Evolutionary conservation across 2,797 vertebrate species (phyloP).

Genomic region (Meda fulgida): DNA sequence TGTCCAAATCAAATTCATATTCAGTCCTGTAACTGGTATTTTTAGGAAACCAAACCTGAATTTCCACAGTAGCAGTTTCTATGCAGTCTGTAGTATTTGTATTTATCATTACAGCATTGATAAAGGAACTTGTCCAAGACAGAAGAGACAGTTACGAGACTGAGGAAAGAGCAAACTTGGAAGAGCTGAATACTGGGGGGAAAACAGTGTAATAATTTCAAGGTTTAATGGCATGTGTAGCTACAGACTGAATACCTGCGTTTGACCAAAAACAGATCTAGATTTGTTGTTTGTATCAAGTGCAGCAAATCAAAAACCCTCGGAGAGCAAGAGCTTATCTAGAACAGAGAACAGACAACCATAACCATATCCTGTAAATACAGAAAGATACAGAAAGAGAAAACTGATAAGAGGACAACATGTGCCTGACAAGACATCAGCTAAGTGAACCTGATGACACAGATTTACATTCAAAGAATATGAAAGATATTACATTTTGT

Average conservation of each 20-base stretch:
- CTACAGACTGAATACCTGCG: slow-evolving; percentile 54
- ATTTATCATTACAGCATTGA: slow-evolving; percentile 34
- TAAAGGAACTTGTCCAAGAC: slow-evolving; percentile 27
- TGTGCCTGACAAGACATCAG: slow-evolving; percentile 49
- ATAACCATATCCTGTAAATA: slow-evolving; percentile 1
- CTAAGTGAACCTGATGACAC: slow-evolving; percentile 45
- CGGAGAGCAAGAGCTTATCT: slow-evolving; percentile 49
- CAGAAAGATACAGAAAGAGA: not conserved
- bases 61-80: slow-evolving; percentile 42
- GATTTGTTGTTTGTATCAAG: slow-evolving; percentile 57
- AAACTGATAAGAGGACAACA: slow-evolving; percentile 42
- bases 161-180: slow-evolving; percentile 32
- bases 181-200: not conserved
- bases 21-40: slow-evolving; percentile 53
- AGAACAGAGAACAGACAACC: slow-evolving; percentile 2
- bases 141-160: slow-evolving; percentile 36
- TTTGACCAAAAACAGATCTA: slow-evolving; percentile 64
- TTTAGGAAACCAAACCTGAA: slow-evolving; percentile 38
- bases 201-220: slow-evolving; percentile 55
- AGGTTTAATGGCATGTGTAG: slow-evolving; percentile 59
- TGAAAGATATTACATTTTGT: not conserved
- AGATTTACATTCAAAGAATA: not conserved
- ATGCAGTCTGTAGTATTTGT: slow-evolving; percentile 37
- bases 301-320: slow-evolving; percentile 63
- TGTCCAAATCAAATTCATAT: slow-evolving; percentile 62